A percentile compares a stretch with the other conserved stretches of the same genome.
phyloP scores from a whole-genome alignment of 2,888 invertebrate species.

The Linnaemya vulpina region DNA sequence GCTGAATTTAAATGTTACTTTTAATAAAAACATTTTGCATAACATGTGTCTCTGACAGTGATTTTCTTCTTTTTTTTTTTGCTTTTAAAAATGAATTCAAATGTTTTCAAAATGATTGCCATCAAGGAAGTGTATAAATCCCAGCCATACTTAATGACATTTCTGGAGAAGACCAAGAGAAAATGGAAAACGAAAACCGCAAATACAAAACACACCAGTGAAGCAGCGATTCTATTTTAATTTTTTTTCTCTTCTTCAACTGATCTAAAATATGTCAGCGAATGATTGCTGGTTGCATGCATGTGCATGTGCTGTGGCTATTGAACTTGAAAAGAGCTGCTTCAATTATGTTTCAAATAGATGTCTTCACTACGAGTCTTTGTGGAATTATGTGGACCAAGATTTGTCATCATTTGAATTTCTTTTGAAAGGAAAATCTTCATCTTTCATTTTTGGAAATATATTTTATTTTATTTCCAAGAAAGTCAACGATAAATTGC shows the following conservation, averaged over 20 bases:
- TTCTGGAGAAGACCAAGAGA: constrained; percentile 49
- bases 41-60: constrained; percentile 66
- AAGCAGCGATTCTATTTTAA: constrained; percentile 37
- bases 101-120: constrained; percentile 70
- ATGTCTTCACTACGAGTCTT: background rate
- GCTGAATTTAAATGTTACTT: constrained; percentile 69
- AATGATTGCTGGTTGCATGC: constrained; percentile 47
- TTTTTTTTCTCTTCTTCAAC: constrained; percentile 1
- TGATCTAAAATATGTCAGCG: constrained; percentile 16
- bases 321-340: constrained; percentile 3
- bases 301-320: constrained; percentile 6
- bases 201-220: constrained; percentile 22
- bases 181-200: background rate
- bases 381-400: background rate
- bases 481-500: background rate
- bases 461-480: background rate
- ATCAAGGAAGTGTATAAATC: constrained; percentile 68
- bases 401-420: background rate
- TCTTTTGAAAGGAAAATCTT: background rate
- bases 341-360: constrained; percentile 17
- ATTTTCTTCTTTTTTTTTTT: constrained; percentile 43
- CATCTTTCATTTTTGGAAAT: background rate
- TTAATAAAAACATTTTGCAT: constrained; percentile 69
- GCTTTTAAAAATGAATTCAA: constrained; percentile 59
- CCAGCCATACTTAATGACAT: constrained; percentile 67